A percentile compares a stretch with the other conserved stretches of the same genome.
phyloP scores from a whole-genome alignment of 2,113 vertebrate species.

The Vombatus ursinus region DNA sequence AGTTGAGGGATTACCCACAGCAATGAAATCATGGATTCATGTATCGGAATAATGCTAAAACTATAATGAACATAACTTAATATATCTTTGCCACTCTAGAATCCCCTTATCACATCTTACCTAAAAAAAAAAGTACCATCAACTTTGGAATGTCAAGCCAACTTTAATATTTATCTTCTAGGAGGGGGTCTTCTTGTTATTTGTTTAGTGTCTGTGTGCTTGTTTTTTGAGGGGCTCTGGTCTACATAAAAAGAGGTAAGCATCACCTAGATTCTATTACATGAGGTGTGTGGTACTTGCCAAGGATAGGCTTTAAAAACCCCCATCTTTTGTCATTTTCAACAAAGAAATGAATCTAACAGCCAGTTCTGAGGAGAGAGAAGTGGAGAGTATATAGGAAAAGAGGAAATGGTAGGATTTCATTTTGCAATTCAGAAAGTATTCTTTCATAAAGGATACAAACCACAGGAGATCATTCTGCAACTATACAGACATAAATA shows the following conservation, averaged over 20 bases:
- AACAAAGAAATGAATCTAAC: slow-evolving; percentile 12
- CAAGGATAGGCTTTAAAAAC: slow-evolving; percentile 1
- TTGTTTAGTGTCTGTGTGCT: neutral
- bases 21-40: neutral
- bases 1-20: neutral
- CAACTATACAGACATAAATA: neutral
- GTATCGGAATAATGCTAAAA: neutral
- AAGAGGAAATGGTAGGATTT: slow-evolving; percentile 16
- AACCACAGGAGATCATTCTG: neutral
- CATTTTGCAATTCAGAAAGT: slow-evolving; percentile 29
- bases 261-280: slow-evolving; percentile 5
- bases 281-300: slow-evolving; percentile 7
- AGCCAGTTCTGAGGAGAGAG: neutral
- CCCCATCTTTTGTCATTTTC: slow-evolving; percentile 11
- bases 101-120: neutral
- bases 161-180: neutral
- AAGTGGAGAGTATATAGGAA: slow-evolving; percentile 4
- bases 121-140: neutral
- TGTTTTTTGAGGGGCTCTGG: neutral
- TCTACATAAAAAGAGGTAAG: too few relatives aligned
- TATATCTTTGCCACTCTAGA: neutral
- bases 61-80: too few relatives aligned
- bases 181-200: neutral
- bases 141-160: neutral
- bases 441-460: neutral